A percentile compares a stretch with the other conserved stretches of the same genome.
phyloP scores from a whole-genome alignment of 1,140 invertebrate genomes.

The Sesamia nonagrioides region DNA sequence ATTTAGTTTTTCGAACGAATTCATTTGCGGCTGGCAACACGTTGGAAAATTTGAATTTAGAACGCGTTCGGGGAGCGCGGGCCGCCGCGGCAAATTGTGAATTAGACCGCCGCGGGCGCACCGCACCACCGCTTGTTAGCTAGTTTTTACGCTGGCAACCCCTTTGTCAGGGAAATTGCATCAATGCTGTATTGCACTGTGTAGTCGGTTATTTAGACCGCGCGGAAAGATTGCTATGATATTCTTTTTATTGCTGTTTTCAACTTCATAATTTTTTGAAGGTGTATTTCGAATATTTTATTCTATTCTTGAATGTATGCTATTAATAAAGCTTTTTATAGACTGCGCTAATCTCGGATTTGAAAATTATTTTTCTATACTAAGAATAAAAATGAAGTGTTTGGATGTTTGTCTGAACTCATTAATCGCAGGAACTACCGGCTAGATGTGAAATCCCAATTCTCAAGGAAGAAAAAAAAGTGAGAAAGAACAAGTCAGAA shows the following conservation, averaged over 20 bases:
- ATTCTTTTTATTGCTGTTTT: conserved; percentile 43
- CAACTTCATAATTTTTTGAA: conserved; percentile 32
- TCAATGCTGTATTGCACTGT: conserved; percentile 62
- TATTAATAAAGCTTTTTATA: no score
- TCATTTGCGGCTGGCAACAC: conserved; percentile 65
- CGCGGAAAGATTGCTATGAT: conserved; percentile 55
- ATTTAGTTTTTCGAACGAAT: conserved; percentile 70
- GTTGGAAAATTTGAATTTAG: conserved; percentile 77
- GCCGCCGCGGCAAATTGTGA: conserved; percentile 72
- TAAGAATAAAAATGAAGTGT: no score
- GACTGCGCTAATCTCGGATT: no score
- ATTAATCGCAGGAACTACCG: no score
- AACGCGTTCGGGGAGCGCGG: conserved; percentile 68
- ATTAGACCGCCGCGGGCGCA: conserved; percentile 74
- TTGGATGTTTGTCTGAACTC: no score
- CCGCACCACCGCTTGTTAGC: conserved; percentile 76
- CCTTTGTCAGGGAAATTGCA: conserved; percentile 78
- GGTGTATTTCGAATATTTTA: not conserved
- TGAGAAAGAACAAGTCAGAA: no score
- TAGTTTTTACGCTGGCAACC: conserved; percentile 80
- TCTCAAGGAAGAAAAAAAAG: no score
- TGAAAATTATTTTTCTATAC: no score
- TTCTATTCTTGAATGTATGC: not conserved
- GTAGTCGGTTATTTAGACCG: conserved; percentile 62
- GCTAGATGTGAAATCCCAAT: no score